These are phyloP conservation scores for Aythya fuligula DNA, from an alignment of 2,797 vertebrate genomes.

Conservation along the genomic window DNA sequence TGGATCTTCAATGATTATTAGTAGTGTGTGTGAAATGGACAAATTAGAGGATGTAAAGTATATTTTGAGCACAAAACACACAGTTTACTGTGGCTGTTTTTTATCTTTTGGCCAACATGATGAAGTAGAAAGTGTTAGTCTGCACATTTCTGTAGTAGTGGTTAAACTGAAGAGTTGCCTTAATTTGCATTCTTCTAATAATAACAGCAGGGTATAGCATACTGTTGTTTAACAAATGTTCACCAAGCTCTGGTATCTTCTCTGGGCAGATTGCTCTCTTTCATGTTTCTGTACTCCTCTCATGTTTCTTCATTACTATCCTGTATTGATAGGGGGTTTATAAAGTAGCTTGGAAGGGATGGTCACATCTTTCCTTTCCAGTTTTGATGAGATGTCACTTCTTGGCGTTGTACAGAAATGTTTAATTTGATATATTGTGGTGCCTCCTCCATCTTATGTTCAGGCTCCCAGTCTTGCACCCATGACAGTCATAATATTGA, in stretches of 20 bases:
- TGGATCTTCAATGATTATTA: neutral
- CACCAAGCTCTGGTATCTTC: neutral
- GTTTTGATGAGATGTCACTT: neutral
- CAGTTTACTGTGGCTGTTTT: neutral
- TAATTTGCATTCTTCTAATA: neutral
- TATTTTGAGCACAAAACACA: neutral
- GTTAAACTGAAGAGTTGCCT: neutral
- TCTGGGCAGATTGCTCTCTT: neutral
- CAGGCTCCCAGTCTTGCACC: neutral
- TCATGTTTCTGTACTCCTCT: accelerated
- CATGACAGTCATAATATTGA: neutral
- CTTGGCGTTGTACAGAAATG: neutral
- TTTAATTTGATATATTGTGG: neutral
- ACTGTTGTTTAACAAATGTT: neutral
- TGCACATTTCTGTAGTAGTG: neutral
- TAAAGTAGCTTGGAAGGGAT: neutral
- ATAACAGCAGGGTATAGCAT: neutral
- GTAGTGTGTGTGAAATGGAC: neutral
- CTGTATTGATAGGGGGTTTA: neutral
- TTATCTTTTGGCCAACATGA: neutral
- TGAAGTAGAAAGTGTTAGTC: neutral
- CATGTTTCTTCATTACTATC: neutral
- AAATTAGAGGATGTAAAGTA: neutral
- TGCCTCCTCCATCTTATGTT: neutral
- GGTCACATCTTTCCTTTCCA: neutral